Conservation (phyloP, 64 coral and sea anemone species). For the Cladopsammia gracilis region DNA sequence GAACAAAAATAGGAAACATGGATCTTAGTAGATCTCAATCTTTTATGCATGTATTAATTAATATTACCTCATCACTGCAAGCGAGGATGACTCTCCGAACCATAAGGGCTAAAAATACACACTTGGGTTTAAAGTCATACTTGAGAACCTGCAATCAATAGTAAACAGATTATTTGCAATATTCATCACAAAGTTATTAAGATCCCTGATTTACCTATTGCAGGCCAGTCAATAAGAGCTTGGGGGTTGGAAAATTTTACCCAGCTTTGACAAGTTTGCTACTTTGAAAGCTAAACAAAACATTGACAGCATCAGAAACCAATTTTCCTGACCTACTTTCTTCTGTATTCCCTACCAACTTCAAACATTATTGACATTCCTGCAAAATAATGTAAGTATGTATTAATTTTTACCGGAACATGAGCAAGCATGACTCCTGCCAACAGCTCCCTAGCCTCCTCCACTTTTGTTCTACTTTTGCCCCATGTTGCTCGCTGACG, state of each 20-base stretch:
- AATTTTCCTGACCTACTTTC: too few species aligned
- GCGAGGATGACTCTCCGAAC: slow-evolving; percentile 91
- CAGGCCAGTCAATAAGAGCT: too few species aligned
- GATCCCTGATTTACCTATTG: too few species aligned
- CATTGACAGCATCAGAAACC: too few species aligned
- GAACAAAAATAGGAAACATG: not conserved
- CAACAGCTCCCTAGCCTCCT: slow-evolving; percentile 93
- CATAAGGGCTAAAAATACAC: slow-evolving; percentile 96
- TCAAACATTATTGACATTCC: too few species aligned
- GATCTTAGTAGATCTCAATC: too few species aligned
- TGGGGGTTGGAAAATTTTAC: too few species aligned
- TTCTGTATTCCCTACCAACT: too few species aligned
- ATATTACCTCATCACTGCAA: slow-evolving; percentile 76
- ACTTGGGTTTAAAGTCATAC: slow-evolving; percentile 93
- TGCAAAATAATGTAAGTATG: too few species aligned
- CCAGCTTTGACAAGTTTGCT: too few species aligned
- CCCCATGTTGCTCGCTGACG: slow-evolving; percentile 94
- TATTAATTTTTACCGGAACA: slow-evolving; percentile 75
- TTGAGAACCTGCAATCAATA: slow-evolving; percentile 79
- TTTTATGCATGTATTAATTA: not conserved
- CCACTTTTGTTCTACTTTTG: slow-evolving; percentile 91
- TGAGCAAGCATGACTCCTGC: slow-evolving; percentile 92
- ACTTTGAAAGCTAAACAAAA: too few species aligned
- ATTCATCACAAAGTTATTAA: too few species aligned
- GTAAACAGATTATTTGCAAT: not conserved